phyloP scores from a whole-genome alignment of 2,888 invertebrate species.

The Hanleya hanleyi region DNA sequence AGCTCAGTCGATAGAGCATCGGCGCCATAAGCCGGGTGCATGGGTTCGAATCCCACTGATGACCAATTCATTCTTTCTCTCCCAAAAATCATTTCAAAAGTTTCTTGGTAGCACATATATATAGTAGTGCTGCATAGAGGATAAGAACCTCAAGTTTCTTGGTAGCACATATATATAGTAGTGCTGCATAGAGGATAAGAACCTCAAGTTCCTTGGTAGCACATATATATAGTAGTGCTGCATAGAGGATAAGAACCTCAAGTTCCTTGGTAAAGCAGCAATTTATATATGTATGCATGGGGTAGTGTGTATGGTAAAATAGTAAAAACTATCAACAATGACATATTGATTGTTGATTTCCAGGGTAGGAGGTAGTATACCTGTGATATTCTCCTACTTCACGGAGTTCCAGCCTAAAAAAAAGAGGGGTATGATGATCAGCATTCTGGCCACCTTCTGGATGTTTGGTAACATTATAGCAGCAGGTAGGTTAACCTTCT shows the following conservation, averaged over 20 bases:
- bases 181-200: no score
- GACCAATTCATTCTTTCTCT: no score
- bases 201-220: neutral
- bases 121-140: no score
- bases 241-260: no score
- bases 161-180: neutral
- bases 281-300: neutral
- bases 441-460: conserved; percentile 96
- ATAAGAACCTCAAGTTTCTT: no score
- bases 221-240: neutral
- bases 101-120: neutral
- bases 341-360: no score
- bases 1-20: no score
- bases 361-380: conserved; percentile 90
- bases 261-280: neutral
- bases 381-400: conserved; percentile 96
- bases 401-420: conserved; percentile 95
- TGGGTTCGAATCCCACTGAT: no score
- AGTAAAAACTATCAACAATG: neutral
- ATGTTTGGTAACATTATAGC: conserved; percentile 94
- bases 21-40: no score
- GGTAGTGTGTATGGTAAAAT: neutral
- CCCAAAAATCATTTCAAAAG: no score
- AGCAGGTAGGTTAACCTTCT: conserved; percentile 87
- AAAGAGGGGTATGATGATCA: conserved; percentile 92